A percentile compares a stretch with the other conserved stretches of the same genome.
These are phyloP conservation scores for Alectura lathami DNA, from an alignment of 2,113 vertebrate species.

Conservation along the genomic window DNA sequence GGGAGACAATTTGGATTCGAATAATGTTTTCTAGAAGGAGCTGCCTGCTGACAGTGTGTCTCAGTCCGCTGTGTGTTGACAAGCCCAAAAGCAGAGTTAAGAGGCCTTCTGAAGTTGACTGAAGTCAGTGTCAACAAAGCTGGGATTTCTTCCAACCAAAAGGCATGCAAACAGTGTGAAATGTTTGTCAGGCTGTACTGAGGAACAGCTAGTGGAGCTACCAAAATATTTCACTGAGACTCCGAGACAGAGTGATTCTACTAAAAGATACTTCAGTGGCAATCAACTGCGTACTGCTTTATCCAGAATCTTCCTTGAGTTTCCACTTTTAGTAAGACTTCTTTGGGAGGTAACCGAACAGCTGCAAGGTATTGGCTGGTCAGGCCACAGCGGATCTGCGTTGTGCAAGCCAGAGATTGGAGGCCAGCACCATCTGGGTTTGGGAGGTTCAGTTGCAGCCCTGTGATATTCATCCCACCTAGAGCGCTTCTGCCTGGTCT, in stretches of 20 bases:
- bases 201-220: conserved; percentile 24
- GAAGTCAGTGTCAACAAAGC: conserved; percentile 62
- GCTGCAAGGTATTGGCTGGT: background rate
- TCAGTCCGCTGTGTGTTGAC: conserved; percentile 34
- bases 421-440: background rate
- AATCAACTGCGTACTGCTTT: background rate
- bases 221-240: conserved; percentile 44
- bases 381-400: background rate
- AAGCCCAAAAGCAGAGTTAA: conserved; percentile 49
- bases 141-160: conserved; percentile 62
- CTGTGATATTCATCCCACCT: background rate
- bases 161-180: conserved; percentile 43
- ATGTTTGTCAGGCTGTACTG: conserved; percentile 28
- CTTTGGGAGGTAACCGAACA: background rate
- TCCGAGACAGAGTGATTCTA: background rate
- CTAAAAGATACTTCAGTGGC: background rate
- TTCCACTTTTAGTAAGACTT: background rate
- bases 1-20: conserved; percentile 30
- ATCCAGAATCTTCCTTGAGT: background rate
- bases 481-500: background rate
- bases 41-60: conserved; percentile 50
- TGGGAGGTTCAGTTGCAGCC: background rate
- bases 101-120: conserved; percentile 58
- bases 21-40: conserved; percentile 36
- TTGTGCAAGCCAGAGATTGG: background rate